Base-by-base conservation (phyloP, 2,888 invertebrate species). In the Conistra vaccinii region DNA sequence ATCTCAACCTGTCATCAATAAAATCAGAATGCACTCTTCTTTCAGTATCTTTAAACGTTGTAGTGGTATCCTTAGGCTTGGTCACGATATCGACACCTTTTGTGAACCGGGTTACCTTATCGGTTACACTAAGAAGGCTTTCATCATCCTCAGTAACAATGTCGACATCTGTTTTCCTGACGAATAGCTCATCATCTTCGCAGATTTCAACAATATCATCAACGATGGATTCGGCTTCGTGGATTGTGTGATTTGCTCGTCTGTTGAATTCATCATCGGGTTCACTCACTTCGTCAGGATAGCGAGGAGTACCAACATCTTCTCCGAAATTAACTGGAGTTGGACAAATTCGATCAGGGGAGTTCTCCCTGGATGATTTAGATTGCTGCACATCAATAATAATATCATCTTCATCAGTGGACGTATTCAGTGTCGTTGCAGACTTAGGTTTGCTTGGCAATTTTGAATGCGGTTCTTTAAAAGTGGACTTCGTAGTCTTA, bases 301-400 rank as follows among this genome's bases (percentile, higher is more conserved):
- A 98, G 73, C 98, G 96, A 5, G 98, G 97, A 71, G 96, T 97
- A 66, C 97, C 97, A 3, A 97, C 96, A 78, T 97, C 97, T 66
- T 97, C 97, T 67, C 95, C 94, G 12, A 97, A 96, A 57, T 97
- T 96, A 7, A 97, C 96, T 0, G 98, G 98, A 17, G 97, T 97
- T 0, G 98, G 98, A 87, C 97, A 97, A 73, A 98, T 97, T 78
- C 97, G 97, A 89, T 98, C 98, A 0, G 98, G 98, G 7, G 98
- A 98, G 68, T 97, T 97, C 92, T 98, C 98, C 29, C 98, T 94
- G 0, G 98, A 98, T 67, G 98, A 98, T 92, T 97, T 98, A 0
- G 98, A 98, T 90, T 97, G 97, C 90, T 97, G 97, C 65, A 98
- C 97, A 90, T 98, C 97, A 75, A 98, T 97, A 48, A 97, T 96